These are phyloP conservation scores for Drosophila suzukii DNA, from an alignment of 1,140 invertebrate genomes.

Conservation along the genomic window DNA sequence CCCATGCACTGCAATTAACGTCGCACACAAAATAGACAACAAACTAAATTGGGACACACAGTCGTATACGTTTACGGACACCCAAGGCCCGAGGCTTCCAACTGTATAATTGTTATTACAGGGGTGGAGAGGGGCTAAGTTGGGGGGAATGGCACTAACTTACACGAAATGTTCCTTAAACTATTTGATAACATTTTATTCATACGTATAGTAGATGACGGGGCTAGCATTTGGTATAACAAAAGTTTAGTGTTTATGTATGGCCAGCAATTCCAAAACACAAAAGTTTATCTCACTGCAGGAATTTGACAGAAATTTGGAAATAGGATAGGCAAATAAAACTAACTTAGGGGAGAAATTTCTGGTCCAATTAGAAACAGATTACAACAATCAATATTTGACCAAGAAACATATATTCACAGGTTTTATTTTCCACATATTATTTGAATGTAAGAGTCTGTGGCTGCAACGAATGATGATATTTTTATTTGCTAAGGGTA, in stretches of 20 bases:
- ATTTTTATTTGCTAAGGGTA: too few species aligned
- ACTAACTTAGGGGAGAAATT: conserved; percentile 1
- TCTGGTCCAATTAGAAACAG: conserved; percentile 15
- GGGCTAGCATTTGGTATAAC: conserved; percentile 14
- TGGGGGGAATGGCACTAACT: conserved; percentile 18
- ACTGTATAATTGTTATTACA: conserved; percentile 66
- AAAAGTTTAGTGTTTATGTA: conserved; percentile 46
- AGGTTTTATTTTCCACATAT: neutral
- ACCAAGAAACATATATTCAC: neutral
- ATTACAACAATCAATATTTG: conserved; percentile 7
- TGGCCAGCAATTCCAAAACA: conserved; percentile 25
- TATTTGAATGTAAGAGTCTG: neutral
- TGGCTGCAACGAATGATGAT: too few species aligned
- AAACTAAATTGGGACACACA: conserved; percentile 63
- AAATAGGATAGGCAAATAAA: conserved; percentile 19
- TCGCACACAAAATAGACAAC: conserved; percentile 67
- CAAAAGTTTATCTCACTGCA: conserved; percentile 16
- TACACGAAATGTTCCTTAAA: conserved; percentile 50
- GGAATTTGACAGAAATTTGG: conserved; percentile 28
- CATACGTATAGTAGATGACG: conserved; percentile 17
- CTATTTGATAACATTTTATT: conserved; percentile 55
- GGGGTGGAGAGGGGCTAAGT: conserved; percentile 2
- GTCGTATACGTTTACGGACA: conserved; percentile 1
- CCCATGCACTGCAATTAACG: conserved; percentile 77
- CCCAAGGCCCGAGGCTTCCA: conserved; percentile 15